Base-by-base conservation (phyloP, 2,888 invertebrate species). In the Sinohyriopsis cumingii region DNA sequence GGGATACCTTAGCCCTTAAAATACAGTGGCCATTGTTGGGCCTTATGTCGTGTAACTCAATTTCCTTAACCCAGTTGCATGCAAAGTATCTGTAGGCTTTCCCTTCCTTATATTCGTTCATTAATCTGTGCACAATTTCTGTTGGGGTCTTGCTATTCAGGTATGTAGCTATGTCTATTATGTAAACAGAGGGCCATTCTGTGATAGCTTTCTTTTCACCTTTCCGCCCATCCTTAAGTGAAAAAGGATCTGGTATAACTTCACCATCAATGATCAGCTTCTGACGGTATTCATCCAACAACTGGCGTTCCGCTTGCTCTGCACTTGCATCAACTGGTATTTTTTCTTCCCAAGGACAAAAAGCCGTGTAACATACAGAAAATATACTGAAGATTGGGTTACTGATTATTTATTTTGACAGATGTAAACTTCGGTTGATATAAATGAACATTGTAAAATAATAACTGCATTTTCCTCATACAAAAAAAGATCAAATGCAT, bases 81-180 rank as follows among this genome's bases (percentile, higher is more conserved):
- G 64, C 59, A 63, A 76, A 76, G 55, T 76, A 77, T 25, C 72
- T 62, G 53, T 72, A 75, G 18, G 69, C 74, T 59, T 75, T 77
- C 4, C 73, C 77, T 18, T 64, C 69, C 60, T 75, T 77, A 55
- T 77, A 77, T 24, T 75, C 76, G 56, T 75, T 75, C 55, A 78
- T 18, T 15, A 74, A 60, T 19, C 67, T 57, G n/a, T 68, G 57
- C 28, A 71, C 59, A 12, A 75, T 57, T 7, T 73, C 71, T 2
- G 20, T 63, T 12, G 73, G 55, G 53, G 71, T 66, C 12, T 3
- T 59, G 15, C 63, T 24, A 6, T 73, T 66, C 22, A 75, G 20
- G 55, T 65, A 71, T 5, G 53, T 55, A 18, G 76, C 19, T 22
- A 78, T 76, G 65, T 76, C 78, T 24, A 71, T 72, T 12, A 71